These are phyloP conservation scores for Auanema sp. DNA, from an alignment of 2,888 invertebrate species.

Conservation along the genomic window DNA sequence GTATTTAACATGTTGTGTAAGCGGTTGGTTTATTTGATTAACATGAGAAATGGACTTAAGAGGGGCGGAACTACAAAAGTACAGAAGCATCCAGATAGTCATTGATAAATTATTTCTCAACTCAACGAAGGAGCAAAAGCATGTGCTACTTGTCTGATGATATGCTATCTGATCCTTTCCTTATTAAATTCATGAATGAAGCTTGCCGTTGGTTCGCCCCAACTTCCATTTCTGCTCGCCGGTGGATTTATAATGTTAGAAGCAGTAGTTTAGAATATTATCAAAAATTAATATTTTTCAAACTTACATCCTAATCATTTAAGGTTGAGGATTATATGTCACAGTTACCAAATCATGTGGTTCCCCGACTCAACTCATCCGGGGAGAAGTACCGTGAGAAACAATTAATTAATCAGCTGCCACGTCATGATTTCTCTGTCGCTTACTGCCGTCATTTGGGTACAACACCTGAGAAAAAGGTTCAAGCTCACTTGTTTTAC, in stretches of 20 bases:
- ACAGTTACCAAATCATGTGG: constrained; percentile 81
- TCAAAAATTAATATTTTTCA: not conserved
- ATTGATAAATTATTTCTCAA: too few species aligned
- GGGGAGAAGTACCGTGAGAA: constrained; percentile 79
- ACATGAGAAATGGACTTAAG: too few species aligned
- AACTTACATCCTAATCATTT: not conserved
- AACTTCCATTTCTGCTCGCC: not conserved
- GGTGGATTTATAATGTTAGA: not conserved
- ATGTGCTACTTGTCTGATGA: constrained; percentile 37
- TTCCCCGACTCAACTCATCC: constrained; percentile 76
- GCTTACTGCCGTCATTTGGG: constrained; percentile 86
- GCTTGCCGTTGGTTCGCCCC: too few species aligned
- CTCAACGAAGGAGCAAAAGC: too few species aligned
- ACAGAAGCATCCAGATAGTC: too few species aligned
- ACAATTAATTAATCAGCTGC: constrained; percentile 84
- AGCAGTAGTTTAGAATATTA: not conserved
- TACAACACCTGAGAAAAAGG: constrained; percentile 66
- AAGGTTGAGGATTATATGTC: constrained; percentile 91
- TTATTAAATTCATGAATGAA: constrained; percentile 37
- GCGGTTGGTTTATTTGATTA: too few species aligned
- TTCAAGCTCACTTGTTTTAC: constrained; percentile 9
- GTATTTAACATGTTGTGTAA: too few species aligned
- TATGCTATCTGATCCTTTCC: constrained; percentile 41
- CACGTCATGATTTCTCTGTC: constrained; percentile 84
- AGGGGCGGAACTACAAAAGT: too few species aligned